Evolutionary conservation across 2,113 vertebrate genomes (phyloP), one percentile per base, ranked within the genome.

Genomic region (Agapornis roseicollis): DNA sequence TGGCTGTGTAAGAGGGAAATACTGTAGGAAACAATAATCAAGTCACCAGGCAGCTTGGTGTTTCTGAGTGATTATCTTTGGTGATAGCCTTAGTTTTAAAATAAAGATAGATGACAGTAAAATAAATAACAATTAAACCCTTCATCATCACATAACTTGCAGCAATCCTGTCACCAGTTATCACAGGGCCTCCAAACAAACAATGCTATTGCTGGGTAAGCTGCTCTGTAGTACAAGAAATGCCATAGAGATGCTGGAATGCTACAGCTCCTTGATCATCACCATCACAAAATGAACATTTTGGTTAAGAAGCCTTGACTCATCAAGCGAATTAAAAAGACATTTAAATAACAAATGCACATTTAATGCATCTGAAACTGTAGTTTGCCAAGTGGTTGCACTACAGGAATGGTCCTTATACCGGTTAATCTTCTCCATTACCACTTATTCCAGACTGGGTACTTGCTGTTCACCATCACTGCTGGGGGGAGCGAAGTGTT

Each of bases 401-500:
- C 31, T 8, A 39, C 17, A 12, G 39, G 23, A 46, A 46, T n/a
- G 29, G n/a, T 25, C n/a, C 41, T 71, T 16, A 33, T 20, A 13
- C 20, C 49, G 7, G 23, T 29, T 55, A 29, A 7, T 13, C 41
- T 23, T 10, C 73, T 46, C 47, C 8, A 1, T 3, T 16, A 8
- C 15, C 8, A 1, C 4, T 27, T 35, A 8, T 4, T 18, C n/a
- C 56, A 20, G 27, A 8, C 9, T 1, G 73, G 46, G 11, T 6
- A 2, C 15, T 9, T 3, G 13, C 55, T 87, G 39, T 37, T 31
- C 6, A 1, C 17, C 5, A 1, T 37, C 73, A 6, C 27, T 15
- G 33, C 47, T 16, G 10, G 56, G n/a, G 47, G 18, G 15, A 8
- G 9, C 0, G 11, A 13, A 7, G 29, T 2, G 17, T 31, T 14